Evolutionary conservation across 2,797 vertebrate genomes (phyloP).

Genomic region (Fistularia commersonii): DNA sequence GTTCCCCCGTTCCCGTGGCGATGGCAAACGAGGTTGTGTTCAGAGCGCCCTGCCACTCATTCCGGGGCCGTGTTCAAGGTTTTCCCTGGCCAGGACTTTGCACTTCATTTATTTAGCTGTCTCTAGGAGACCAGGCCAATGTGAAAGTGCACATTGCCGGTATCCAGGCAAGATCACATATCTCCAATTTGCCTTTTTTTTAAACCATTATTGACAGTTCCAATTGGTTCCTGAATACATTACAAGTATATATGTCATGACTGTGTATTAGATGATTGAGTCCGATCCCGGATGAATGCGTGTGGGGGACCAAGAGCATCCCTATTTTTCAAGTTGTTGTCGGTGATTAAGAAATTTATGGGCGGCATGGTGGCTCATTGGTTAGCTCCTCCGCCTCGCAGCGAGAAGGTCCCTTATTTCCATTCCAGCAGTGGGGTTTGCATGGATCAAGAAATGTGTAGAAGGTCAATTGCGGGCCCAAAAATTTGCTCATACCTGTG

Average conservation of each 20-base stretch:
- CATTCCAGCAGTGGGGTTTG: too few species aligned
- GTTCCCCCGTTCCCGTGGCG: slow-evolving; percentile 75
- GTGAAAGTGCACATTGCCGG: slow-evolving; percentile 34
- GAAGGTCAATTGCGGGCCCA: too few species aligned
- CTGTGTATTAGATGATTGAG: neutral
- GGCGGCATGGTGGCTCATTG: too few species aligned
- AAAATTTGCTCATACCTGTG: too few species aligned
- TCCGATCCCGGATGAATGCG: too few species aligned
- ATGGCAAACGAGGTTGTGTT: slow-evolving; percentile 68
- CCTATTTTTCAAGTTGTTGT: too few species aligned
- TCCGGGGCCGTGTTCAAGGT: slow-evolving; percentile 39
- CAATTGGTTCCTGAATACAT: neutral
- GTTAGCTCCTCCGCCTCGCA: too few species aligned
- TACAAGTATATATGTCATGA: too few species aligned
- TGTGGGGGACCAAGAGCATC: too few species aligned
- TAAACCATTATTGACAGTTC: slow-evolving; percentile 9
- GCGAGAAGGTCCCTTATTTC: too few species aligned
- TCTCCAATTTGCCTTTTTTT: slow-evolving; percentile 25
- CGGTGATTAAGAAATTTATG: too few species aligned
- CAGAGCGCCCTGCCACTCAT: slow-evolving; percentile 63
- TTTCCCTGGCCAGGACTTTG: slow-evolving; percentile 47
- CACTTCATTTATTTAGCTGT: slow-evolving; percentile 54
- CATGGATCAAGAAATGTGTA: too few species aligned
- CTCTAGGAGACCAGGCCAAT: slow-evolving; percentile 24
- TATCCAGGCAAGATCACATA: slow-evolving; percentile 40